phyloP scores from a whole-genome alignment of 2,113 vertebrate genomes.

The Taxidea taxus region DNA sequence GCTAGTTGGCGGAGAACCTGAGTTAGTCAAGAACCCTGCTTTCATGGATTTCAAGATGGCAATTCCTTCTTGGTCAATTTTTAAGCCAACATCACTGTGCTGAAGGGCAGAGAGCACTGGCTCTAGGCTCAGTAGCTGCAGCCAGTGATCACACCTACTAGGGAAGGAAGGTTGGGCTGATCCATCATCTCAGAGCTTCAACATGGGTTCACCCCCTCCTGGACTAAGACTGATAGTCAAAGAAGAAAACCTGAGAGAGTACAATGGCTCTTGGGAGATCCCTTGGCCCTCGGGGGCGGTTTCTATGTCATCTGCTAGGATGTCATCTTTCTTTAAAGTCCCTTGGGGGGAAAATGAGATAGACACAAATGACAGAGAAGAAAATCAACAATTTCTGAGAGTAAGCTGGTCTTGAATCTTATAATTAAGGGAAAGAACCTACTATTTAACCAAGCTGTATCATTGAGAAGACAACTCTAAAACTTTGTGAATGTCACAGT shows the following conservation, averaged over 20 bases:
- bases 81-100: not conserved
- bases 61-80: not conserved
- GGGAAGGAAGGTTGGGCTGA: not conserved
- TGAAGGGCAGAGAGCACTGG: not conserved
- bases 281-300: not conserved
- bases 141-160: not conserved
- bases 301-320: not conserved
- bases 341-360: not conserved
- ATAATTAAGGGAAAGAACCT: not conserved
- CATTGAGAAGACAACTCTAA: constrained; percentile 22
- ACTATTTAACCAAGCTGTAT: not conserved
- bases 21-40: not conserved
- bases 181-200: not conserved
- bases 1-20: not conserved
- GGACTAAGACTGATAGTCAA: not conserved
- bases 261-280: not conserved
- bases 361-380: not conserved
- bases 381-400: not conserved
- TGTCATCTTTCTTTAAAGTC: not conserved
- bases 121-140: not conserved
- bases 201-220: not conserved
- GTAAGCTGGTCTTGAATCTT: not conserved
- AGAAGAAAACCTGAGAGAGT: not conserved
- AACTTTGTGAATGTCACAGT: not conserved
- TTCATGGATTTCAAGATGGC: not conserved